Percentiles rank a stretch among this genome's conserved stretches.
These are phyloP conservation scores for Allygus modestus DNA, from an alignment of 2,888 invertebrate genomes.

Conservation along the genomic window DNA sequence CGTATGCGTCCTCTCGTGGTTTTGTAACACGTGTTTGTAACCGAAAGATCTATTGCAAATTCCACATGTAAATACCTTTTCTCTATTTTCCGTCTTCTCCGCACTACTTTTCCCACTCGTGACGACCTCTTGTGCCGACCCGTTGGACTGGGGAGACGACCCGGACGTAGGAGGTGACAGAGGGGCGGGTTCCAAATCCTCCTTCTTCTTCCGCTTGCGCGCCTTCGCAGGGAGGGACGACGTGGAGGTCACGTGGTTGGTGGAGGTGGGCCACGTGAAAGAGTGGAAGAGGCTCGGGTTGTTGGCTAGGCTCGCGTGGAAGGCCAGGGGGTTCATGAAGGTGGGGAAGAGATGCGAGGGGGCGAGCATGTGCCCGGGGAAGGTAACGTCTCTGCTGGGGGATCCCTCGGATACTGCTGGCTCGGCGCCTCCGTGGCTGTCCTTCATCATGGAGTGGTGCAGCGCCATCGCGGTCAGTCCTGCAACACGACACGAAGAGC, in stretches of 20 bases:
- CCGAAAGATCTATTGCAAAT: slow-evolving; percentile 93
- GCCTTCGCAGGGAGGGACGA: not conserved
- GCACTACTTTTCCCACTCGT: slow-evolving; percentile 37
- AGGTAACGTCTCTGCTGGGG: slow-evolving; percentile 33
- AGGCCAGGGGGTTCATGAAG: slow-evolving; percentile 64
- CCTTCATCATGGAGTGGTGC: slow-evolving; percentile 61
- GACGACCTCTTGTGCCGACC: slow-evolving; percentile 71
- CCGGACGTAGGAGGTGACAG: slow-evolving; percentile 79
- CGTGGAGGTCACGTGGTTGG: slow-evolving; percentile 47
- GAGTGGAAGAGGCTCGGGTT: slow-evolving; percentile 46
- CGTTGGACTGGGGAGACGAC: slow-evolving; percentile 76
- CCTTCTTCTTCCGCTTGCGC: slow-evolving; percentile 62
- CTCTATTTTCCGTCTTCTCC: slow-evolving; percentile 74
- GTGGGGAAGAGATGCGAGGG: slow-evolving; percentile 59
- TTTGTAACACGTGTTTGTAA: slow-evolving; percentile 96
- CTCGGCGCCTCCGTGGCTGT: slow-evolving; percentile 58
- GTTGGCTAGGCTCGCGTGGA: slow-evolving; percentile 65
- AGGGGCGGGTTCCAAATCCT: slow-evolving; percentile 74
- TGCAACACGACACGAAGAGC: slow-evolving; percentile 44
- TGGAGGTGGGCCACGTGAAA: slow-evolving; percentile 41
- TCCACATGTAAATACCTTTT: slow-evolving; percentile 93
- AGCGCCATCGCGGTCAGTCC: slow-evolving; percentile 64
- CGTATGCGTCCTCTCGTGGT: slow-evolving; percentile 96
- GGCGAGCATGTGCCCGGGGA: slow-evolving; percentile 56
- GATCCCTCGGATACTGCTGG: slow-evolving; percentile 55